A percentile compares a stretch with the other conserved stretches of the same genome.
These are phyloP conservation scores for Thereva nobilitata DNA, from an alignment of 2,888 invertebrate species.

Conservation along the genomic window DNA sequence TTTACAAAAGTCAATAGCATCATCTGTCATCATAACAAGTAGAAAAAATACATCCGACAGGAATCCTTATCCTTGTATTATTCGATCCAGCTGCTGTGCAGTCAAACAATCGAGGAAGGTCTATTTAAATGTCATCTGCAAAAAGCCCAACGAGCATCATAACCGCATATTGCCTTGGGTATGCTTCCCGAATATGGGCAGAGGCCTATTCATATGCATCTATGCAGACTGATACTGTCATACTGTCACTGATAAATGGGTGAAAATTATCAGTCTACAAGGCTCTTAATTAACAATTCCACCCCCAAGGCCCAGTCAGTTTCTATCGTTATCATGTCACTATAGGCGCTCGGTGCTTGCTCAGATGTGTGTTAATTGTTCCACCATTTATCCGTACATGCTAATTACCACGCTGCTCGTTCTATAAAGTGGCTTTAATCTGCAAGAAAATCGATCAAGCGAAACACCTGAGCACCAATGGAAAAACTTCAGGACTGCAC, in stretches of 20 bases:
- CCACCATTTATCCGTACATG: slow-evolving; percentile 9
- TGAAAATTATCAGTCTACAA: slow-evolving; percentile 40
- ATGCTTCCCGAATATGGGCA: not conserved
- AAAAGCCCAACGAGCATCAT: not conserved
- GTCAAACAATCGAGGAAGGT: slow-evolving; percentile 30
- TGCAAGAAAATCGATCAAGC: slow-evolving; percentile 27
- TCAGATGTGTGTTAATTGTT: slow-evolving; percentile 12
- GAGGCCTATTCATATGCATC: slow-evolving; percentile 15
- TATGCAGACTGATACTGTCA: slow-evolving; percentile 40
- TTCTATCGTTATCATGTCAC: slow-evolving; percentile 23
- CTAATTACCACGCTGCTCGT: slow-evolving; percentile 15
- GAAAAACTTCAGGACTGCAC: not conserved
- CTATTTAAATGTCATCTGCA: slow-evolving; percentile 37
- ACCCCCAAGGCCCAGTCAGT: slow-evolving; percentile 31
- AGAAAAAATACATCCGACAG: too few relatives aligned
- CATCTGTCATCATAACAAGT: too few relatives aligned
- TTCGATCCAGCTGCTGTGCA: slow-evolving; percentile 2
- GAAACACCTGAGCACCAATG: slow-evolving; percentile 19
- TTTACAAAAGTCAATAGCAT: too few relatives aligned
- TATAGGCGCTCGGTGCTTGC: not conserved
- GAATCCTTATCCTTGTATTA: too few relatives aligned
- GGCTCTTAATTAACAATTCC: slow-evolving; percentile 40
- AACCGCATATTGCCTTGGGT: slow-evolving; percentile 1
- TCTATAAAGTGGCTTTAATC: slow-evolving; percentile 11
- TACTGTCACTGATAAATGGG: slow-evolving; percentile 41